These are phyloP conservation scores for Leptinotarsa haldemani DNA, from an alignment of 2,888 invertebrate genomes.

Conservation along the genomic window DNA sequence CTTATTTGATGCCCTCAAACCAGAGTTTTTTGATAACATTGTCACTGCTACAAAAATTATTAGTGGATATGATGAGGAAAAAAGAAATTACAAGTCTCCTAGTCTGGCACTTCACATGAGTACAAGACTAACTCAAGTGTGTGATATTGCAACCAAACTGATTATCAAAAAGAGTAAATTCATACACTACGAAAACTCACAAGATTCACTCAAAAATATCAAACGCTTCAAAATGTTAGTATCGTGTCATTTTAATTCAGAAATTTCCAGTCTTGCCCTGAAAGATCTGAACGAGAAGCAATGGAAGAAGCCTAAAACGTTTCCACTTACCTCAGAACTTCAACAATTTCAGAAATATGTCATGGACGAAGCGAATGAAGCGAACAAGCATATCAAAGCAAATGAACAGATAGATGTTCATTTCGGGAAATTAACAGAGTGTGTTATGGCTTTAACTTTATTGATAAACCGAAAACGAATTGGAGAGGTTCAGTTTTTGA, in stretches of 20 bases:
- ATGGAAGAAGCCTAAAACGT: neutral
- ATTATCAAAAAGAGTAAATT: neutral
- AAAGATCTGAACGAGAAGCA: neutral
- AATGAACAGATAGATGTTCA: neutral
- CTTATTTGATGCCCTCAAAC: slow-evolving; percentile 1
- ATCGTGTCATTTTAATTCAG: neutral
- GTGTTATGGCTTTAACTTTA: slow-evolving; percentile 4
- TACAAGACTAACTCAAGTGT: neutral
- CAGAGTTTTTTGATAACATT: slow-evolving; percentile 2
- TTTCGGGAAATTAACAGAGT: slow-evolving; percentile 4
- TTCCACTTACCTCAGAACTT: neutral
- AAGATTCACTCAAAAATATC: neutral
- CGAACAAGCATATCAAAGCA: slow-evolving; percentile 1
- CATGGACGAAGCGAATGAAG: neutral
- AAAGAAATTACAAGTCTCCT: neutral
- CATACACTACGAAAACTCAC: neutral
- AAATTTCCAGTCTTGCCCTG: neutral
- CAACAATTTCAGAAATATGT: slow-evolving; percentile 6
- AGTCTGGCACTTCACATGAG: neutral
- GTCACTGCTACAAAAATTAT: slow-evolving; percentile 1
- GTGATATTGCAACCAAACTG: neutral
- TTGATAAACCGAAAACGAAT: slow-evolving; percentile 21
- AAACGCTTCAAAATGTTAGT: neutral
- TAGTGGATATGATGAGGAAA: neutral
- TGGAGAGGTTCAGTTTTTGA: neutral